Base-by-base conservation (phyloP, 2,888 invertebrate species). In the Laspeyria flexula region DNA sequence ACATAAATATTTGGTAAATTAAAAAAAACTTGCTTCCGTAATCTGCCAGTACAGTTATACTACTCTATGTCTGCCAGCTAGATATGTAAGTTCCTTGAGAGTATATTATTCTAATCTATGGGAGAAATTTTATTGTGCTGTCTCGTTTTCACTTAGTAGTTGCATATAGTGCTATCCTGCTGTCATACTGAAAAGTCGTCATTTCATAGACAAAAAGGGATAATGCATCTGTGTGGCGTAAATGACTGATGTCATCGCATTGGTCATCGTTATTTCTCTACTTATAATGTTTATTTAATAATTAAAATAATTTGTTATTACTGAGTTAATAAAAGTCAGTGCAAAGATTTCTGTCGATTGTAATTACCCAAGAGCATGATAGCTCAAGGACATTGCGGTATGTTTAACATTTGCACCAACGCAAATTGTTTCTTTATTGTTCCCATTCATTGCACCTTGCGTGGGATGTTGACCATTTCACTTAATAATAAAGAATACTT, bases 381-480 rank as follows among this genome's bases (percentile, higher is more conserved):
- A 63, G 68, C 71, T 79, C 77, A 69, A 80, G 71, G 69, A 76
- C 71, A 78, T 70, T 75, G 75, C 68, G 77, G 84, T 85, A 77
- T 48, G 80, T 78, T 29, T 66, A 67, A 61, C 50, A 64, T 58
- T 61, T 45, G 57, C 57, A 65, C 69, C 60, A 75, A 75, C 68
- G 65, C 60, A 76, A 61, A 71, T 72, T 71, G 65, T 67, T 73
- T 60, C 67, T 71, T 70, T 69, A 66, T 65, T 75, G 73, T 72
- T 75, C 75, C 60, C 66, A 74, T 80, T 80, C 75, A 66, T 74
- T 76, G 77, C 75, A 81, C 81, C 71, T 75, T 85, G 90, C 86
- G 90, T 91, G 88, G 90, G 91, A 80, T 84, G 86, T 81, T 77
- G 76, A 78, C 74, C 75, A 80, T 74, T 72, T 73, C 48, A 67